phyloP scores from a whole-genome alignment of 2,888 invertebrate species.

The Molanna angustata region DNA sequence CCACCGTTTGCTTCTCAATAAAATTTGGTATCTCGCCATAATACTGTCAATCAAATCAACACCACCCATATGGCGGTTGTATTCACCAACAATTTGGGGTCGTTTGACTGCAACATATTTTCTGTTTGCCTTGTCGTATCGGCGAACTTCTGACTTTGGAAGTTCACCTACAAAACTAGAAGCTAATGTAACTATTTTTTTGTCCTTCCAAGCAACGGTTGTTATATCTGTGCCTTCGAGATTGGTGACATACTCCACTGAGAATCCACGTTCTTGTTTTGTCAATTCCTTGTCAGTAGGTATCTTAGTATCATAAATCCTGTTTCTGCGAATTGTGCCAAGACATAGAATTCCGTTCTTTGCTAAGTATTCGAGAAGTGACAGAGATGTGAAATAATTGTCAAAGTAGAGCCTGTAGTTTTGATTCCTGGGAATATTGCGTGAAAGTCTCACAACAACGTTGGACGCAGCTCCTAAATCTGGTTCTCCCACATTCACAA shows the following conservation, averaged over 20 bases:
- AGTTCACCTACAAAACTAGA: constrained; percentile 37
- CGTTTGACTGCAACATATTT: constrained; percentile 31
- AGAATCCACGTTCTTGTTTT: constrained; percentile 33
- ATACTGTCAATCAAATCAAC: constrained; percentile 5
- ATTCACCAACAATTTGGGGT: constrained; percentile 32
- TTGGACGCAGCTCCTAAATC: neutral
- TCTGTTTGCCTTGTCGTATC: constrained; percentile 34
- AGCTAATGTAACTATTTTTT: constrained; percentile 38
- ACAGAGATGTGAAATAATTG: constrained; percentile 35
- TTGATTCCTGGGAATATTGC: neutral
- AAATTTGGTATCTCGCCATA: constrained; percentile 7
- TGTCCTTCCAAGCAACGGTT: constrained; percentile 38
- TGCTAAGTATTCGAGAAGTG: constrained; percentile 35
- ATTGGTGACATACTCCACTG: constrained; percentile 33
- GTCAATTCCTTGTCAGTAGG: constrained; percentile 34
- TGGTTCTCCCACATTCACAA: constrained; percentile 1
- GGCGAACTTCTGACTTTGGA: constrained; percentile 34
- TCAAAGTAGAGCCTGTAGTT: constrained; percentile 32
- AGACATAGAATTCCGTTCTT: constrained; percentile 35
- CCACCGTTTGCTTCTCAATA: constrained; percentile 34
- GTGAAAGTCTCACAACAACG: neutral
- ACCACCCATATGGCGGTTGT: neutral
- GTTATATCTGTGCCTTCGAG: constrained; percentile 34
- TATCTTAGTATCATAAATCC: constrained; percentile 35
- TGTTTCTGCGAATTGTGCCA: constrained; percentile 37